phyloP scores from a whole-genome alignment of 2,888 invertebrate species.

The Drosophila cognata region DNA sequence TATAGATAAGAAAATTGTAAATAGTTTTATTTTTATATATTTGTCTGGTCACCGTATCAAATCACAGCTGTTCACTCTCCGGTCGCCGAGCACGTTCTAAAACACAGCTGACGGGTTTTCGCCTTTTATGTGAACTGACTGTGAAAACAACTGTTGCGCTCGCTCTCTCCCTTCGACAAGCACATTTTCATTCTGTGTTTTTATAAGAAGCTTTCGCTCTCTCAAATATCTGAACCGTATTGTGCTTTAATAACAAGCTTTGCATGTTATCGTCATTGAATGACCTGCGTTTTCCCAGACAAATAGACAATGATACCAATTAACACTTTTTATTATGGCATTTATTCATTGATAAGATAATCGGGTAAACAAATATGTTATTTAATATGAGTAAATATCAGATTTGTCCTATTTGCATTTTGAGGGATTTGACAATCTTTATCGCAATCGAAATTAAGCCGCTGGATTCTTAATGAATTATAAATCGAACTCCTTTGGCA shows the following conservation, averaged over 20 bases:
- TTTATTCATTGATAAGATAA: neutral
- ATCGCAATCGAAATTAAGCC: neutral
- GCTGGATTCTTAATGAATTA: neutral
- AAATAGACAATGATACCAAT: neutral
- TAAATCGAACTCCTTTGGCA: neutral
- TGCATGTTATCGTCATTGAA: constrained; percentile 12
- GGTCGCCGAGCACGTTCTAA: constrained; percentile 40
- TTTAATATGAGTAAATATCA: neutral
- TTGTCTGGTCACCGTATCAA: constrained; percentile 10
- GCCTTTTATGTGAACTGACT: constrained; percentile 36
- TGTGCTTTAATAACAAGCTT: neutral
- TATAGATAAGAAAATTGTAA: constrained; percentile 6
- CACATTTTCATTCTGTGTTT: neutral
- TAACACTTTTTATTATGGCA: neutral
- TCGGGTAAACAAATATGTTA: neutral
- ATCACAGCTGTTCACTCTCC: constrained; percentile 37
- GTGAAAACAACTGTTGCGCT: constrained; percentile 41
- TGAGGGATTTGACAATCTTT: neutral
- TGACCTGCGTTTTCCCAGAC: neutral
- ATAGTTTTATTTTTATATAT: constrained; percentile 1
- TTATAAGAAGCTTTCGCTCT: constrained; percentile 2
- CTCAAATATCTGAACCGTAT: neutral
- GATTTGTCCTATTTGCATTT: neutral
- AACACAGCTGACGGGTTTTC: constrained; percentile 20
- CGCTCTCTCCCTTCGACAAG: constrained; percentile 6